Conservation (phyloP, 2,888 invertebrate species). For the Silvanus unidentatus region DNA sequence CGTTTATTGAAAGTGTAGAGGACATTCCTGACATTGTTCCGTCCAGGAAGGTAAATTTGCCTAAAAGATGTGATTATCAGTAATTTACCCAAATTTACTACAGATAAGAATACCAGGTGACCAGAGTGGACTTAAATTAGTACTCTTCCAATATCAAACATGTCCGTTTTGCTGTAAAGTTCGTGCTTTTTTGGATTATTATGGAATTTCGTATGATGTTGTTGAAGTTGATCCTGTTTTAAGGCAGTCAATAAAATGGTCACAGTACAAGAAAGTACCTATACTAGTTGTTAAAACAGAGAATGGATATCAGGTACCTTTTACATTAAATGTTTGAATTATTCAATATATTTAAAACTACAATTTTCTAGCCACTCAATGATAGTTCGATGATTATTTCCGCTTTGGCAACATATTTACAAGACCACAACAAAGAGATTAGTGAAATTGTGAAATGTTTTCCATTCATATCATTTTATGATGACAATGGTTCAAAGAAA, state of each 20-base stretch:
- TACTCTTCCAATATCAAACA: conserved; percentile 93
- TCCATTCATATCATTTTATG: conserved; percentile 62
- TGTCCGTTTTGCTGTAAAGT: conserved; percentile 98
- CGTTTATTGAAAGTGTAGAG: conserved; percentile 34
- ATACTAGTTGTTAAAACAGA: conserved; percentile 72
- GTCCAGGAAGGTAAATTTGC: conserved; percentile 46
- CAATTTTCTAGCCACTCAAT: conserved; percentile 65
- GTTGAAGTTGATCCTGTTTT: conserved; percentile 97
- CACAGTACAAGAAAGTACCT: conserved; percentile 91
- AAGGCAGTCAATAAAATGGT: conserved; percentile 87
- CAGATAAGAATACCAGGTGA: conserved; percentile 63
- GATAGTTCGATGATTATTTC: conserved; percentile 95
- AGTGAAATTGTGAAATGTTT: conserved; percentile 70
- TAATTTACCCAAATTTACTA: conserved; percentile 29
- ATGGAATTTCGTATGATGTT: conserved; percentile 89
- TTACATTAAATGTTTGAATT: not conserved
- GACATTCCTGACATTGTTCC: conserved; percentile 44
- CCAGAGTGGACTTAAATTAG: conserved; percentile 65
- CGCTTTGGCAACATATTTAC: conserved; percentile 70
- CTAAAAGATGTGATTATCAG: not conserved
- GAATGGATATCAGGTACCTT: conserved; percentile 62
- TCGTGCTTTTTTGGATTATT: conserved; percentile 83
- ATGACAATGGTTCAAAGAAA: conserved; percentile 61
- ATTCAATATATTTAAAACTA: not conserved
- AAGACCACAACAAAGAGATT: conserved; percentile 55